Evolutionary conservation across 2,888 invertebrate species (phyloP), one percentile per base, ranked within the genome.

Genomic region (Phorcus lineatus): DNA sequence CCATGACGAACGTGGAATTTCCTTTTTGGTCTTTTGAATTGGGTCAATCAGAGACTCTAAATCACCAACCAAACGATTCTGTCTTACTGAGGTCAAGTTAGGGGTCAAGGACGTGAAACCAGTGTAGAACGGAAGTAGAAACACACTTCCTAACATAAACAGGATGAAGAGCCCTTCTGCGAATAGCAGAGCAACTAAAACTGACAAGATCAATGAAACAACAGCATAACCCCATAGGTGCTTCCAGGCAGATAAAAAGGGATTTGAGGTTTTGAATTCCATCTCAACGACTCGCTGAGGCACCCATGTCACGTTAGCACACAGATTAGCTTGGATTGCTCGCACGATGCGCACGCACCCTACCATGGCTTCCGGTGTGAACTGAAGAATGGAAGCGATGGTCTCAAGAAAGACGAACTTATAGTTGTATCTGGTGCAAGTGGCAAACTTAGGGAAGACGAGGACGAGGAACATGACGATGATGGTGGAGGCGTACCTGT

Each of bases 241-340:
- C 57, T 87, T 86, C 11, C 90, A 78, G 80, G 89, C 89, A 17
- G 88, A 89, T 47, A 89, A 52, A 76, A 91, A 89, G 31, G 90
- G 89, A 81, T 90, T 91, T 24, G 88, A 87, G 24, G 81, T 85
- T 74, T 87, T 87, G 78, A 90, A 90, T 53, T 90, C 88, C 77
- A 90, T 89, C 70, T 91, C 91, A 7, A 91, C 89, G 0, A 88
- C 88, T 55, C 91, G 77, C 77, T 91, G 91, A 0, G 91, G 91
- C 13, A 90, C 82, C 91, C 91, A 91, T 83, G 86, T 88, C 7
- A 87, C 88, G 74, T 85, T 89, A 0, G 87, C 78, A 28, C 85
- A 86, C 24, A 91, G 74, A 80, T 90, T 90, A 13, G 89, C 91
- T 47, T 88, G 88, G 31, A 89, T 77, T 2, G 90, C 89, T n/a